Percentiles rank a stretch among this genome's conserved stretches.
These are phyloP conservation scores for Diplogasteroides magnus DNA, from an alignment of 1,140 invertebrate species.

Conservation along the genomic window DNA sequence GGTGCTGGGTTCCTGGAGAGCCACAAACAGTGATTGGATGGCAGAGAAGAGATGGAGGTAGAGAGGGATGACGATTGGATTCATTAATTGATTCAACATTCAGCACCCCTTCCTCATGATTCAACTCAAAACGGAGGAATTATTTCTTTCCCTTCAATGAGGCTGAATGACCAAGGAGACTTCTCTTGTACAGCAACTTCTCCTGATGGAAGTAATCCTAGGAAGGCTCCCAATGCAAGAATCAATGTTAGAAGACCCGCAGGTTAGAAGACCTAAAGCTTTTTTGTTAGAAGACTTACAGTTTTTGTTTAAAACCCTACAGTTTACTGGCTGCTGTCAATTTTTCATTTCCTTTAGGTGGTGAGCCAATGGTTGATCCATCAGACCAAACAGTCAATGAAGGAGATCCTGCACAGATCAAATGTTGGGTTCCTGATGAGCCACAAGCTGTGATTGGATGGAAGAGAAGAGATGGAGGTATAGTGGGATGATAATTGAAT, in stretches of 20 bases:
- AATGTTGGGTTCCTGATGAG: slow-evolving; percentile 33
- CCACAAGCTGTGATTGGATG: slow-evolving; percentile 40
- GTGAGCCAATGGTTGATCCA: too few species aligned
- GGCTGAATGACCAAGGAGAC: slow-evolving; percentile 9
- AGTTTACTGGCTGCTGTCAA: too few species aligned
- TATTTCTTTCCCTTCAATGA: slow-evolving; percentile 13
- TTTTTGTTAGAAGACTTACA: too few species aligned
- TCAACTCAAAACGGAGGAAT: slow-evolving; percentile 40
- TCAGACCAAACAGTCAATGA: slow-evolving; percentile 26
- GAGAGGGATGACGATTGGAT: neutral
- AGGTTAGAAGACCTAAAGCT: neutral
- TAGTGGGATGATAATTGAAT: too few species aligned
- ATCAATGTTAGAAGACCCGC: slow-evolving; percentile 8
- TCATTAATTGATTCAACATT: neutral
- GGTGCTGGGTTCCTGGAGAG: slow-evolving; percentile 42
- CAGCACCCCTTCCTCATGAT: slow-evolving; percentile 37
- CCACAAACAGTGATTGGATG: slow-evolving; percentile 39
- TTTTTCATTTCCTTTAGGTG: too few species aligned
- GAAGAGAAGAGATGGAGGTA: slow-evolving; percentile 24
- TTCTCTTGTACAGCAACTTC: slow-evolving; percentile 16
- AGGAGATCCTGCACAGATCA: slow-evolving; percentile 31
- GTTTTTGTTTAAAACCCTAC: too few species aligned
- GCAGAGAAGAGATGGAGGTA: slow-evolving; percentile 40
- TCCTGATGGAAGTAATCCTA: slow-evolving; percentile 8
- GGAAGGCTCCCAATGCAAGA: neutral